A percentile compares a stretch with the other conserved stretches of the same genome.
Conservation (phyloP, 2,797 vertebrate species). For the Scyliorhinus canicula region DNA sequence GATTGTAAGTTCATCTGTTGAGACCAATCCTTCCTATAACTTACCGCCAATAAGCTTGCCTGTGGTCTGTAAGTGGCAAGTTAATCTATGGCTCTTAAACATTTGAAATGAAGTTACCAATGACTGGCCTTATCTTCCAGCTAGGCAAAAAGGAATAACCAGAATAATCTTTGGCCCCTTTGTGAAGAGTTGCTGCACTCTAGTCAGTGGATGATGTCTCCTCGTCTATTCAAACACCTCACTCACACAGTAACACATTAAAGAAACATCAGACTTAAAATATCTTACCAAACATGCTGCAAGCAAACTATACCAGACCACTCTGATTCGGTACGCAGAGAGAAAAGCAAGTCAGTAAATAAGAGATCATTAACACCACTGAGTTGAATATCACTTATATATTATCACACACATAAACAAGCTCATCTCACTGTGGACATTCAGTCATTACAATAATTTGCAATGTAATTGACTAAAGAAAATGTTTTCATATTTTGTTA, state of each 20-base stretch:
- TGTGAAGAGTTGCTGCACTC: no score
- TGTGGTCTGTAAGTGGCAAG: not conserved
- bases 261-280: not conserved
- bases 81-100: not conserved
- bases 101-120: not conserved
- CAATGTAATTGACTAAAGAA: not conserved
- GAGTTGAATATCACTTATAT: not conserved
- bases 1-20: not conserved
- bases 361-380: not conserved
- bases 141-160: not conserved
- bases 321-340: not conserved
- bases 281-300: constrained; percentile 8
- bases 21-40: not conserved
- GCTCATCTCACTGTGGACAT: not conserved
- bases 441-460: not conserved
- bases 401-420: not conserved
- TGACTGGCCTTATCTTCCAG: not conserved
- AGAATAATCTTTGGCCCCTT: not conserved
- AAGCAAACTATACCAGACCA: not conserved
- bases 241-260: not conserved
- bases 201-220: no score
- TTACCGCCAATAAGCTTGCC: not conserved
- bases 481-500: not conserved
- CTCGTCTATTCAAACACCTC: not conserved
- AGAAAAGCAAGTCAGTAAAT: constrained; percentile 32